Evolutionary conservation across 2,888 invertebrate species (phyloP).

Genomic region (Norana najaformis): DNA sequence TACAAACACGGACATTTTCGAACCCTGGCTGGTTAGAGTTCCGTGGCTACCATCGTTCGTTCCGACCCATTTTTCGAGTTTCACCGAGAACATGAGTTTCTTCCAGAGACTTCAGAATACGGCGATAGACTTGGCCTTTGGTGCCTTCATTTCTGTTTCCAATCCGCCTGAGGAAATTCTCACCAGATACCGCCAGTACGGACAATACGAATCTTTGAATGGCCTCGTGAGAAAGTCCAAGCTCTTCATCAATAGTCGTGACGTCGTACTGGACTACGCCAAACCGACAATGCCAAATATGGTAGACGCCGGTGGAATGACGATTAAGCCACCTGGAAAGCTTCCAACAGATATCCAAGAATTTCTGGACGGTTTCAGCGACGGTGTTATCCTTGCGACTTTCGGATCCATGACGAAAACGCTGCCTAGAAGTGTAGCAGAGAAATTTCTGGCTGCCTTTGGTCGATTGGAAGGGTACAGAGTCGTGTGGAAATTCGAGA

Average conservation of each 20-base stretch:
- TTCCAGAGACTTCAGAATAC: background rate
- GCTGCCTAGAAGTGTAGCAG: background rate
- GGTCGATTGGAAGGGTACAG: conserved; percentile 17
- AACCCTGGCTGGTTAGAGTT: background rate
- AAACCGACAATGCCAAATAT: conserved; percentile 13
- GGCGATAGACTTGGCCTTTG: too few relatives aligned
- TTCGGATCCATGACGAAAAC: conserved; percentile 24
- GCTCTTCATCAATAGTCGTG: background rate
- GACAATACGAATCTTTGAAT: background rate
- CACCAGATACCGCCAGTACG: conserved; percentile 7
- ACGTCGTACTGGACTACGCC: background rate
- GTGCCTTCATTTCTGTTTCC: background rate
- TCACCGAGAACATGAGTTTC: background rate
- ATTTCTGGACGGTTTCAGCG: conserved; percentile 17
- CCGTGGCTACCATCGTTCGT: conserved; percentile 18
- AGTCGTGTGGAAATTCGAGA: conserved; percentile 31
- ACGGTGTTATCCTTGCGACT: too few relatives aligned
- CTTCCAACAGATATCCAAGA: background rate
- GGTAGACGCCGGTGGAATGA: background rate
- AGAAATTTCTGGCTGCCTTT: conserved; percentile 24
- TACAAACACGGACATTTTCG: background rate
- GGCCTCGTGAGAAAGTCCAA: background rate
- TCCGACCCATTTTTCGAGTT: background rate
- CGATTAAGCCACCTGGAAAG: background rate
- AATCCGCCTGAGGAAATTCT: background rate